These are phyloP conservation scores for Nomada goodeniana DNA, from an alignment of 2,888 invertebrate species.

Conservation along the genomic window DNA sequence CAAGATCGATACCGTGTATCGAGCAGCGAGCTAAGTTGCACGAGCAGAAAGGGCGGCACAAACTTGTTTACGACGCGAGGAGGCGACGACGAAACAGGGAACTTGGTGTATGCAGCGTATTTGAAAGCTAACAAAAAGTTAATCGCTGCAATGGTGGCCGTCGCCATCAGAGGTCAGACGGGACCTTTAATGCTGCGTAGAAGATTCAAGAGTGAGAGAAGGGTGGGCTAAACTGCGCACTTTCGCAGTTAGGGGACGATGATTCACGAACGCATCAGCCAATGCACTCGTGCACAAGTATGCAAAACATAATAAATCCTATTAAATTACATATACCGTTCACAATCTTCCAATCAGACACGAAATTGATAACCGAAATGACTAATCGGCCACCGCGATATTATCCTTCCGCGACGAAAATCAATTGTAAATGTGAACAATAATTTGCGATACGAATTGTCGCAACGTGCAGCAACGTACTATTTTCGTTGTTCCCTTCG, in stretches of 20 bases:
- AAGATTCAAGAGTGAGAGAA: slow-evolving; percentile 49
- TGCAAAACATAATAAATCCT: slow-evolving; percentile 15
- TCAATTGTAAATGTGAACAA: too few relatives aligned
- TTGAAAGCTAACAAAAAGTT: slow-evolving; percentile 24
- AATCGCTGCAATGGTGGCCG: slow-evolving; percentile 39
- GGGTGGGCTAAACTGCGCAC: slow-evolving; percentile 58
- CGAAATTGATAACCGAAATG: too few relatives aligned
- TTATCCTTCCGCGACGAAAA: too few relatives aligned
- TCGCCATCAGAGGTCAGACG: slow-evolving; percentile 33
- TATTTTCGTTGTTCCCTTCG: too few relatives aligned
- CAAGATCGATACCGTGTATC: not conserved
- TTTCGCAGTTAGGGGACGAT: slow-evolving; percentile 61
- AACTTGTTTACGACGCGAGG: slow-evolving; percentile 36
- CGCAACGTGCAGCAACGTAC: too few relatives aligned
- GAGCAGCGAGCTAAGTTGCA: not conserved
- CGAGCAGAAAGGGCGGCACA: not conserved
- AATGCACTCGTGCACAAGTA: slow-evolving; percentile 33
- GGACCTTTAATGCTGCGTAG: slow-evolving; percentile 55
- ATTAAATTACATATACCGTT: not conserved
- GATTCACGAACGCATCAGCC: slow-evolving; percentile 54
- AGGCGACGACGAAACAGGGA: slow-evolving; percentile 19
- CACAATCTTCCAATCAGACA: not conserved
- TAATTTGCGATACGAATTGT: too few relatives aligned
- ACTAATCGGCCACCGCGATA: too few relatives aligned
- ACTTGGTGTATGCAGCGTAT: slow-evolving; percentile 12